A percentile compares a stretch with the other conserved stretches of the same genome.
Conservation (phyloP, 2,888 invertebrate species). For the Celastrina argiolus region DNA sequence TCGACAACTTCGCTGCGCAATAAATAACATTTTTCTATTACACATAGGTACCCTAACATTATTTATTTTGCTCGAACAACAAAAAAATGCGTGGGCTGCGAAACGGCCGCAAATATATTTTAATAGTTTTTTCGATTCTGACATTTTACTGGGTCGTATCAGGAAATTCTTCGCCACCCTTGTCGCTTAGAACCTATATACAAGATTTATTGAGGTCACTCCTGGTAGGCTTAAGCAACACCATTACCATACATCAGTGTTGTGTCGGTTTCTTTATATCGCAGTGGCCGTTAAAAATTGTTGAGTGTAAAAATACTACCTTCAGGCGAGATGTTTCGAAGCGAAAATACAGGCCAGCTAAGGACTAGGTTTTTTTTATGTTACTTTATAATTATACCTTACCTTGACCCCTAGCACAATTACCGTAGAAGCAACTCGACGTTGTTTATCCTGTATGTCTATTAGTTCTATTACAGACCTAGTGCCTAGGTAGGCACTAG, state of each 20-base stretch:
- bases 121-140: slow-evolving; percentile 11
- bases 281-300: neutral
- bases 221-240: neutral
- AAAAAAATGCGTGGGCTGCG: neutral
- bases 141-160: slow-evolving; percentile 12
- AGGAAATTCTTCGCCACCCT: neutral
- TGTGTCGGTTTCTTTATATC: neutral
- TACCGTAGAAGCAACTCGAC: too few species aligned
- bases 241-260: neutral
- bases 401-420: too few species aligned
- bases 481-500: too few species aligned
- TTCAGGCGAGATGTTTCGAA: too few species aligned
- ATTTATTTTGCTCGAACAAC: neutral
- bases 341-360: too few species aligned
- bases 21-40: slow-evolving; percentile 10
- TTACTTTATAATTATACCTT: too few species aligned
- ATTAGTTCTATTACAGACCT: too few species aligned
- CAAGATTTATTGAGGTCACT: slow-evolving; percentile 11
- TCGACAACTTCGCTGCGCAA: neutral
- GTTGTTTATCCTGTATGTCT: too few species aligned
- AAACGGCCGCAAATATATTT: slow-evolving; percentile 13
- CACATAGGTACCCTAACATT: neutral
- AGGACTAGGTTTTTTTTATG: too few species aligned
- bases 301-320: too few species aligned
- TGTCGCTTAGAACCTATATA: slow-evolving; percentile 2